These are phyloP conservation scores for Nibea coibor DNA, from an alignment of 2,113 vertebrate species.

Conservation along the genomic window DNA sequence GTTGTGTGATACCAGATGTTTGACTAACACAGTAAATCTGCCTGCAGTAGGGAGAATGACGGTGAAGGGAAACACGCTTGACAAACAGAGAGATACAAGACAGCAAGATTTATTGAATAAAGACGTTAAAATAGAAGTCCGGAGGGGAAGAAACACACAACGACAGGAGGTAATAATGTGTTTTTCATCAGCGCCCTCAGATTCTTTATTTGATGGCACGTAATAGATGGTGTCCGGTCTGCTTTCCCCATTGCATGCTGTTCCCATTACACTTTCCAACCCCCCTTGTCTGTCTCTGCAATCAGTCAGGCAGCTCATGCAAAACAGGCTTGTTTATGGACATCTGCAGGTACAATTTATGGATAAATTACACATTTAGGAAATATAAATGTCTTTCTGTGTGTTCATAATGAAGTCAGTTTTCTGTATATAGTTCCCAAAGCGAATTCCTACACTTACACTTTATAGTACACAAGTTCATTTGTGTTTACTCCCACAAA, in stretches of 20 bases:
- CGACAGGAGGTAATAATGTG: constrained; percentile 51
- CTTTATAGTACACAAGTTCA: constrained; percentile 30
- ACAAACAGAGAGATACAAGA: constrained; percentile 23
- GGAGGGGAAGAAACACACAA: not conserved
- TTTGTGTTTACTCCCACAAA: constrained; percentile 29
- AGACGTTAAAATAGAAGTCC: constrained; percentile 12
- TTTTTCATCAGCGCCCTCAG: constrained; percentile 55
- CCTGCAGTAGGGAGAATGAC: not conserved
- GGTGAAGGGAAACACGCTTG: constrained; percentile 14
- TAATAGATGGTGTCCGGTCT: constrained; percentile 59
- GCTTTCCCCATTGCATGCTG: constrained; percentile 31
- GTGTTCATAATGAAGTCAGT: constrained; percentile 25
- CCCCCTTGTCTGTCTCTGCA: constrained; percentile 43
- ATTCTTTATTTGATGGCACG: constrained; percentile 57
- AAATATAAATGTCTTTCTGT: constrained; percentile 31
- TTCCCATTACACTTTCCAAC: constrained; percentile 46
- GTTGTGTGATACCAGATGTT: constrained; percentile 55
- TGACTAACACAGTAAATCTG: constrained; percentile 13
- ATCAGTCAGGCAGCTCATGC: constrained; percentile 37
- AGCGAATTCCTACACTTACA: constrained; percentile 26
- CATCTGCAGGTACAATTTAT: constrained; percentile 52
- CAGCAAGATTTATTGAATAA: constrained; percentile 19
- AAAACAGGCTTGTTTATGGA: constrained; percentile 51
- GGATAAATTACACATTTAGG: constrained; percentile 50
- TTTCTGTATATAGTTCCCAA: constrained; percentile 23